phyloP scores from a whole-genome alignment of 2,888 invertebrate genomes.

The Pollenia griseotomentosa region DNA sequence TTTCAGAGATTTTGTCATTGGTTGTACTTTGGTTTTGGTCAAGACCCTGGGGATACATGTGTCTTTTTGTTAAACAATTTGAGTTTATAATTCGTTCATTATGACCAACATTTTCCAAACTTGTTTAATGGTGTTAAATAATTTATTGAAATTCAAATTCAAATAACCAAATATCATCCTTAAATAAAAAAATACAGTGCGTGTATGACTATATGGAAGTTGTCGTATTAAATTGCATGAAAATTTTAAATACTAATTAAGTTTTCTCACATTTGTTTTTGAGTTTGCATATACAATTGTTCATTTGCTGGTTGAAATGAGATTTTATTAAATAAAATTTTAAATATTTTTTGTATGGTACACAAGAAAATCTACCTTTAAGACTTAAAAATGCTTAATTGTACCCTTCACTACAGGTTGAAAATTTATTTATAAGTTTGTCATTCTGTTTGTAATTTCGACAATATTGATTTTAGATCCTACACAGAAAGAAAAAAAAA shows the following conservation, averaged over 20 bases:
- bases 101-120: constrained; percentile 43
- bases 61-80: constrained; percentile 65
- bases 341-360: no score
- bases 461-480: no score
- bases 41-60: constrained; percentile 46
- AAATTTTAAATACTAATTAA: constrained; percentile 8
- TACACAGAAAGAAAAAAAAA: no score
- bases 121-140: constrained; percentile 58
- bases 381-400: no score
- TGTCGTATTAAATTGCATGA: background rate
- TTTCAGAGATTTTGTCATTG: constrained; percentile 51
- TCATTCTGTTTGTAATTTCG: no score
- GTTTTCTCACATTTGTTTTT: background rate
- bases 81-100: constrained; percentile 70
- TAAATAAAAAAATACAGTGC: background rate
- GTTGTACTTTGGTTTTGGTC: constrained; percentile 37
- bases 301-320: constrained; percentile 1
- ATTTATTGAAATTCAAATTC: constrained; percentile 63
- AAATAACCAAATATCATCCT: constrained; percentile 55
- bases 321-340: no score
- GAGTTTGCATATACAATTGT: constrained; percentile 25
- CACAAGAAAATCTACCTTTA: no score
- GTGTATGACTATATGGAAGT: background rate
- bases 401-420: no score
- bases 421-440: no score